Evolutionary conservation across 2,888 invertebrate genomes (phyloP), one percentile per base, ranked within the genome.

Genomic region (Lacanobia oleracea): DNA sequence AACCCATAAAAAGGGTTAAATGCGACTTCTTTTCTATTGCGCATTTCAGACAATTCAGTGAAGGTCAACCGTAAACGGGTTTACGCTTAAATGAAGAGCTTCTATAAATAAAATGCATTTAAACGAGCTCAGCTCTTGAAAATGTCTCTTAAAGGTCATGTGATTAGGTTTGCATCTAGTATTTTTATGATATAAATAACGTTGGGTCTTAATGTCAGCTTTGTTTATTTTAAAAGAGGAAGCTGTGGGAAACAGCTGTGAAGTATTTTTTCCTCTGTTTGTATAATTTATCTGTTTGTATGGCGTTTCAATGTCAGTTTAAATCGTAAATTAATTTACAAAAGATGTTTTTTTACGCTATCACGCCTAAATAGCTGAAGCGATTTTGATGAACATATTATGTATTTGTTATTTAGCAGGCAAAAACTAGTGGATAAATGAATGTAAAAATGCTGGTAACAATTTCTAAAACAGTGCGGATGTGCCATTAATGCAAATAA

Each of bases 101-200:
- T 57, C 60, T 54, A 64, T 74, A 74, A 51, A 74, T 74, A 80
- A 80, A 73, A 54, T 64, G 74, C 74, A 75, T 79, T 60, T 60
- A 60, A 50, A 75, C 40, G 59, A 59, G 40, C 23, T 59, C 14
- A 16, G 21, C 45, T 57, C 23, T 54, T 63, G 43, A 43, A 75
- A 74, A 76, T 73, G 60, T 64, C 74, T 64, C 14, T 14, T 18
- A 76, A 64, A 79, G 80, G 75, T 79, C 60, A 50, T 27, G 27
- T 54, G 60, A 50, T 50, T 60, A 27, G 12, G 27, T 64, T 59
- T 74, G 43, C 43, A 79, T 54, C 51, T 40, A 72, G 54, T 4
- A 43, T 37, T 78, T 53, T n/a, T 21, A 27, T 53, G n/a, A 21
- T 43, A 60, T 50, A 71, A 71, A 71, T 75, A 78, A 37, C 16